Percentiles rank a stretch among this genome's conserved stretches.
phyloP scores from a whole-genome alignment of 2,888 invertebrate genomes.

The Agrochola lychnidis region DNA sequence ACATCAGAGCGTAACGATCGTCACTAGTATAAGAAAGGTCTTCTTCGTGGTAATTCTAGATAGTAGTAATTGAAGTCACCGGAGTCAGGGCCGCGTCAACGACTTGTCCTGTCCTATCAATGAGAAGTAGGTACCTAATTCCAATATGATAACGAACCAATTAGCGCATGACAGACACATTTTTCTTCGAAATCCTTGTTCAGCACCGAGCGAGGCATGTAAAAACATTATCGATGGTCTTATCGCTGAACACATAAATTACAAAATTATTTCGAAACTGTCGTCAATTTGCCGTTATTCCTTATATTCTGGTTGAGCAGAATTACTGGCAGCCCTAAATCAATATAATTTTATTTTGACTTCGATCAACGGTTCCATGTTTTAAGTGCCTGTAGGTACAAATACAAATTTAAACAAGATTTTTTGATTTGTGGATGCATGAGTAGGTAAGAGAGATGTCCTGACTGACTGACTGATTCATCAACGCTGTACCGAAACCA shows the following conservation, averaged over 20 bases:
- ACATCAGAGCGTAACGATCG: background rate
- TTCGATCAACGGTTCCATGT: background rate
- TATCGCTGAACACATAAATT: conserved; percentile 53
- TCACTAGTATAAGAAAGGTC: background rate
- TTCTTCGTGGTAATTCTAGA: conserved; percentile 16
- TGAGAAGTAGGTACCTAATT: conserved; percentile 10
- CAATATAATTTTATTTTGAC: conserved; percentile 21
- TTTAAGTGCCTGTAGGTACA: background rate
- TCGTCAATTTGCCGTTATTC: conserved; percentile 26
- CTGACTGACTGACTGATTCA: background rate
- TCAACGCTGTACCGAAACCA: background rate
- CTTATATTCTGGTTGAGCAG: background rate
- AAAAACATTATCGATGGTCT: conserved; percentile 43
- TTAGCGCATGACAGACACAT: conserved; percentile 49
- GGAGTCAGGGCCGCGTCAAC: conserved; percentile 22
- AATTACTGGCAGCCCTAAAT: conserved; percentile 33
- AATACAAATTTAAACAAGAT: background rate
- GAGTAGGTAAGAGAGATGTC: background rate
- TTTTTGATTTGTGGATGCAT: background rate
- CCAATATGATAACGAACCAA: conserved; percentile 53
- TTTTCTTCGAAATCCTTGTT: conserved; percentile 47
- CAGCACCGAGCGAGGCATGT: conserved; percentile 22
- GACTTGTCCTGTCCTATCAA: conserved; percentile 30
- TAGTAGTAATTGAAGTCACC: conserved; percentile 29
- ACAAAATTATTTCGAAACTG: conserved; percentile 36